Evolutionary conservation across 2,797 vertebrate species (phyloP).

Genomic region (Valencia hispanica): DNA sequence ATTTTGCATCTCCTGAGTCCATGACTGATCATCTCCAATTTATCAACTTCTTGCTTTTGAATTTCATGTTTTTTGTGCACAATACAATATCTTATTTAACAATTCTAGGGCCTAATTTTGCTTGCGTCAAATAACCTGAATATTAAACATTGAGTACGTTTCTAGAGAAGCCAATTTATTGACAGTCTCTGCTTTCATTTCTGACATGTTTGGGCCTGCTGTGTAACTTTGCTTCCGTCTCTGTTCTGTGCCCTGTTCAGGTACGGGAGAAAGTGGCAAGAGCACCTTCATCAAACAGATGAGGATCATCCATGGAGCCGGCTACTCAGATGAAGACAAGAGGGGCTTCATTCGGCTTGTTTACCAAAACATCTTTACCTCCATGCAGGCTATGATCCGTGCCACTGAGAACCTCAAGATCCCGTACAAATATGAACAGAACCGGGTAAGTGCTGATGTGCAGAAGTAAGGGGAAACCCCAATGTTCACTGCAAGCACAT

Average conservation of each 20-base stretch:
- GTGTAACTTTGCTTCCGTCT: background rate
- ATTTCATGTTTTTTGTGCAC: no score
- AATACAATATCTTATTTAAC: no score
- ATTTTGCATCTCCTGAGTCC: no score
- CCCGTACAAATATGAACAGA: constrained; percentile 93
- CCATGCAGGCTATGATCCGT: constrained; percentile 97
- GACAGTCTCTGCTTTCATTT: background rate
- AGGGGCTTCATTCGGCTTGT: constrained; percentile 93
- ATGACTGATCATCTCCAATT: no score
- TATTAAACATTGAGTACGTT: background rate
- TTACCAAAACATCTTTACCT: constrained; percentile 97
- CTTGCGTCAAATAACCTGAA: background rate
- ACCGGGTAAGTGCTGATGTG: constrained; percentile 81
- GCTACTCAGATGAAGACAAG: constrained; percentile 95
- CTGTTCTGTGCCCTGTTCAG: constrained; percentile 61
- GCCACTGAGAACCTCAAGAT: constrained; percentile 95
- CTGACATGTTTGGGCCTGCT: background rate
- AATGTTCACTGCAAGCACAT: background rate
- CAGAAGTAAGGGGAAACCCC: background rate
- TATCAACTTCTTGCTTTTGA: no score
- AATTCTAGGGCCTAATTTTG: background rate
- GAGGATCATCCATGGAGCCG: constrained; percentile 95
- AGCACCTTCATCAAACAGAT: constrained; percentile 98
- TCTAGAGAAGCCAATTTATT: background rate
- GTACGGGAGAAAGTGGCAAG: constrained; percentile 96